These are phyloP conservation scores for Brenthis hecate DNA, from an alignment of 2,888 invertebrate species.

Conservation along the genomic window DNA sequence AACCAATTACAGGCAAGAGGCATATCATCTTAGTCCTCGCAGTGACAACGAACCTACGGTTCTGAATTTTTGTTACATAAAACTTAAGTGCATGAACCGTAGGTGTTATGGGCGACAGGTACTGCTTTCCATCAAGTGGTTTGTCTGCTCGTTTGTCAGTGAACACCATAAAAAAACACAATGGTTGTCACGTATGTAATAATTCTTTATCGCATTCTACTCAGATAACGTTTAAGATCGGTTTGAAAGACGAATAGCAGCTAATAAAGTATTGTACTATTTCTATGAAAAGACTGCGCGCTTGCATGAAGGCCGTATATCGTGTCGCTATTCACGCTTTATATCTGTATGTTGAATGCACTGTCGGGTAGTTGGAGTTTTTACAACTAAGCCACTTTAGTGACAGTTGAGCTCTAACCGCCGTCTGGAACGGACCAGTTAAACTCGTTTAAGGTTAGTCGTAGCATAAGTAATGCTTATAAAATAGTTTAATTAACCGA, in stretches of 20 bases:
- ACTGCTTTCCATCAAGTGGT: too few relatives aligned
- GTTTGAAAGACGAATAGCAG: slow-evolving; percentile 48
- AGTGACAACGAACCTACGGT: too few relatives aligned
- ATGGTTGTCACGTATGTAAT: not conserved
- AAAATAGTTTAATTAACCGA: not conserved
- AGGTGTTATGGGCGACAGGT: too few relatives aligned
- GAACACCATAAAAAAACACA: too few relatives aligned
- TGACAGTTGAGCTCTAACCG: slow-evolving; percentile 47
- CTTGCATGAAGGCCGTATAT: slow-evolving; percentile 47
- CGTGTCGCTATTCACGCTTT: slow-evolving; percentile 53
- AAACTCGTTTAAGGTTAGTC: slow-evolving; percentile 14
- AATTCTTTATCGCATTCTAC: not conserved
- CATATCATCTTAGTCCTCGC: too few relatives aligned
- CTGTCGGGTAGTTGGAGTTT: slow-evolving; percentile 45
- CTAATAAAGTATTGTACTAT: slow-evolving; percentile 55
- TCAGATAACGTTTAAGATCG: slow-evolving; percentile 1
- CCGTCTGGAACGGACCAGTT: slow-evolving; percentile 35
- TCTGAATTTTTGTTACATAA: too few relatives aligned
- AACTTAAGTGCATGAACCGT: too few relatives aligned
- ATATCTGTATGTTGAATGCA: slow-evolving; percentile 45
- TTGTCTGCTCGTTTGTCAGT: too few relatives aligned
- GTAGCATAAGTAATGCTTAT: not conserved
- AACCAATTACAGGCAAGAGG: too few relatives aligned
- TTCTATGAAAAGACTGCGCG: slow-evolving; percentile 53
- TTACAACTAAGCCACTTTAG: slow-evolving; percentile 2